Conservation (phyloP, 1,140 invertebrate genomes). For the Zaprionus tsacasi region DNA sequence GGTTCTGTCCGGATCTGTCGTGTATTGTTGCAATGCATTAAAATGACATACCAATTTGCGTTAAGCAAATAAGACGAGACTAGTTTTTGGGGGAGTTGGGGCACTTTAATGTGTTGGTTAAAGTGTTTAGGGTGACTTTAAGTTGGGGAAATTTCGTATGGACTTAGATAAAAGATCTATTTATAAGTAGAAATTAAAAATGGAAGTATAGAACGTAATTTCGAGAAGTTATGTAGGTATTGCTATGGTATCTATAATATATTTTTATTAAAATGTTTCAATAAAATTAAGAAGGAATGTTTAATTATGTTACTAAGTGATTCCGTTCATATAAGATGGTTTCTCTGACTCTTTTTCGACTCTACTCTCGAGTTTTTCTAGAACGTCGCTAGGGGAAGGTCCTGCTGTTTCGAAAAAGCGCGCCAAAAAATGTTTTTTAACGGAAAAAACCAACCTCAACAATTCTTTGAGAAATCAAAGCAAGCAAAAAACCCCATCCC, state of each 20-base stretch:
- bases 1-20: neutral
- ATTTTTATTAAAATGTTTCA: too few relatives aligned
- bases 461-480: constrained; percentile 33
- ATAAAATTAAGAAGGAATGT: too few relatives aligned
- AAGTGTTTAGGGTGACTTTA: constrained; percentile 11
- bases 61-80: constrained; percentile 79
- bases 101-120: neutral
- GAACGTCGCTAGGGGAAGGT: neutral
- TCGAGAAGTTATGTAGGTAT: neutral
- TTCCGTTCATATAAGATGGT: neutral
- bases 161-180: neutral
- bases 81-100: constrained; percentile 31
- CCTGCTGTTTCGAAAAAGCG: constrained; percentile 27
- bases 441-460: neutral
- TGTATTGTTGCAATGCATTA: constrained; percentile 70
- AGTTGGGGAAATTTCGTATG: constrained; percentile 8
- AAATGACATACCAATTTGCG: constrained; percentile 80
- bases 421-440: constrained; percentile 33
- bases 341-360: neutral
- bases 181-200: neutral
- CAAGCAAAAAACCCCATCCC: constrained; percentile 52
- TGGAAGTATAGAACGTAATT: neutral
- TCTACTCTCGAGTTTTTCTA: neutral
- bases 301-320: too few relatives aligned
- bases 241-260: neutral